A percentile compares a stretch with the other conserved stretches of the same genome.
phyloP scores from a whole-genome alignment of 2,113 vertebrate species.

The Passerina amoena region DNA sequence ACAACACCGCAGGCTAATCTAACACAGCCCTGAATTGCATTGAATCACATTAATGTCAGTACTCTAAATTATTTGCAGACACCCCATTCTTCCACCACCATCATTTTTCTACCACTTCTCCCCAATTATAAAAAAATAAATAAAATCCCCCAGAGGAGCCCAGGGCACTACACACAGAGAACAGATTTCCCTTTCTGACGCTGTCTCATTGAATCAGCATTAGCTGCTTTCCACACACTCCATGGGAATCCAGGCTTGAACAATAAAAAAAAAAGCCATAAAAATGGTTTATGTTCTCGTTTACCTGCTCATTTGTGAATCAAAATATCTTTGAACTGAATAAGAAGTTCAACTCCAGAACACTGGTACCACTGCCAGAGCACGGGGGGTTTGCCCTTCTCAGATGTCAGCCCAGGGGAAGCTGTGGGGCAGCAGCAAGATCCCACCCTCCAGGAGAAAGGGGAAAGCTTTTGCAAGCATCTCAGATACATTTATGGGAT shows the following conservation, averaged over 20 bases:
- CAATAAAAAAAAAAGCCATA: neutral
- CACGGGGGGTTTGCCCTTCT: neutral
- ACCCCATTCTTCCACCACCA: neutral
- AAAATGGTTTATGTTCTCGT: neutral
- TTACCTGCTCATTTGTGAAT: slow-evolving; percentile 33
- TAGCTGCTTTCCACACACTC: slow-evolving; percentile 33
- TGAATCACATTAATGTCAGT: slow-evolving; percentile 20
- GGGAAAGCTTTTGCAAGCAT: neutral
- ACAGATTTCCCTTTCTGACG: slow-evolving; percentile 49
- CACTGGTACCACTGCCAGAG: neutral
- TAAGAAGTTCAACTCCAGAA: neutral
- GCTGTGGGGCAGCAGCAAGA: neutral
- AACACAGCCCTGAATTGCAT: neutral
- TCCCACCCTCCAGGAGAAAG: neutral
- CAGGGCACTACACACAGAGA: slow-evolving; percentile 11
- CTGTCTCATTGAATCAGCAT: slow-evolving; percentile 59
- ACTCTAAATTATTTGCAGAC: neutral
- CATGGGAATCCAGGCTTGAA: slow-evolving; percentile 23
- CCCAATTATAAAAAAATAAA: slow-evolving; percentile 8
- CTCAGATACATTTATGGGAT: neutral
- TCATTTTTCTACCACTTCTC: slow-evolving; percentile 1
- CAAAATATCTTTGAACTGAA: neutral
- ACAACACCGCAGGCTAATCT: neutral
- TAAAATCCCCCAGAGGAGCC: neutral
- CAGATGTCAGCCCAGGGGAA: neutral